Base-by-base conservation (phyloP, 2,888 invertebrate genomes). In the Plagodis pulveraria region DNA sequence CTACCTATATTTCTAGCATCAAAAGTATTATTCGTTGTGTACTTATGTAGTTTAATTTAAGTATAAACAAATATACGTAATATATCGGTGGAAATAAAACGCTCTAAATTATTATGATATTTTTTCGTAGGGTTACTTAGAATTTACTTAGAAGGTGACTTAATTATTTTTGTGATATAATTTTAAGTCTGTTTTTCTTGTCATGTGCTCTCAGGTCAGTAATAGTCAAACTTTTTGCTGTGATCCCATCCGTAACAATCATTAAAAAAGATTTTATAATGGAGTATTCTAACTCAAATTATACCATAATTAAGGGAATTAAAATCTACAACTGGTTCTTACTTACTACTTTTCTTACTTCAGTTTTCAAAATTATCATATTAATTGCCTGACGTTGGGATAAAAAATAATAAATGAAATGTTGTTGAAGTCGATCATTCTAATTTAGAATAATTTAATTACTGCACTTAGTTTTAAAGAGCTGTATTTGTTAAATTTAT, bases 101-200 rank as follows among this genome's bases (percentile, higher is more conserved):
- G 65, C 62, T 66, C 51, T 42, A 33, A 62, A 43, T 44, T 43
- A 22, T 22, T 22, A 22, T 22, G 22, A 22, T 22, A 22, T 22
- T 22, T 22, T 22, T 22, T 22, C 22, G 4, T 22, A 22, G 22
- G 22, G 22, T 22, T 51, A 67, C 58, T 66, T 71, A 67, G 10
- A 10, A 9, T 8, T 70, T 64, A 57, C 72, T 81, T 85, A 85
- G 85, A 79, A 83, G 86, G 86, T 86, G 87, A 85, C 86, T 74
- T 79, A 77, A 71, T 70, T 68, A 68, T 77, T 70, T 69, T 68
- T 73, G 70, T 71, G 74, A 69, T 70, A 64, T 69, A 72, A 68
- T 74, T 74, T 75, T 8, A 10, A 40, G 68, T 61, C 56, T 65
- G 45, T 54, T 47, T 50, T 59, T 56, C 41, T 62, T 43, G 33